Evolutionary conservation across 2,888 invertebrate species (phyloP), one percentile per base, ranked within the genome.

Genomic region (Chloroclysta siterata): DNA sequence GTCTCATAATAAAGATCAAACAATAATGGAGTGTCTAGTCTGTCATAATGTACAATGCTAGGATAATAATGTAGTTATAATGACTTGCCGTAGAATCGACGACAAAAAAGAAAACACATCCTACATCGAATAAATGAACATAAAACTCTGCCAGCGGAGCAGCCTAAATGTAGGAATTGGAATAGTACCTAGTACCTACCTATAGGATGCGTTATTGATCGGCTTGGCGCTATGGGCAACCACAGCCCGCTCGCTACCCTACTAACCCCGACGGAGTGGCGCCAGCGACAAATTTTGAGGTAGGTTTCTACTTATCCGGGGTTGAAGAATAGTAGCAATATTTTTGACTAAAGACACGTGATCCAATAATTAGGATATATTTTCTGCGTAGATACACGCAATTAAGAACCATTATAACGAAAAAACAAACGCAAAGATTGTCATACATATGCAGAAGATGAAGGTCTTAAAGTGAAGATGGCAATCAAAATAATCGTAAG

Each of bases 161-260:
- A 39, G 36, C 36, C 36, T 39, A 39, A 39, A 39, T 39, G 11
- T 7, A 39, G 1, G 3, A 10, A 39, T 0, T 39, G 15, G 10
- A 46, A 10, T 13, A n/a, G 28, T 47, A 22, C 22, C 47, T 13
- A n/a, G 28, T 47, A 22, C 22, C 47, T 47, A 74, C 2, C 22
- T 71, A 74, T 72, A 67, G 71, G 75, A 80, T 84, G 83, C 82
- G 76, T 63, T 85, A 88, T 87, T 74, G 88, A 88, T 85, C 83
- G 72, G 70, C 15, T 36, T 65, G 15, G 51, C 13, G 54, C 65
- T n/a, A 65, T 53, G 57, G 57, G 64, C 66, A 72, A 75, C 78
- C 80, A 63, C 76, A 72, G 67, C 72, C 73, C 69, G 70, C 74
- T 85, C 69, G 70, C 75, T 87, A 87, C 87, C 86, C 87, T 77